Evolutionary conservation across 2,888 invertebrate genomes (phyloP).

Genomic region (Lissonota sp.): DNA sequence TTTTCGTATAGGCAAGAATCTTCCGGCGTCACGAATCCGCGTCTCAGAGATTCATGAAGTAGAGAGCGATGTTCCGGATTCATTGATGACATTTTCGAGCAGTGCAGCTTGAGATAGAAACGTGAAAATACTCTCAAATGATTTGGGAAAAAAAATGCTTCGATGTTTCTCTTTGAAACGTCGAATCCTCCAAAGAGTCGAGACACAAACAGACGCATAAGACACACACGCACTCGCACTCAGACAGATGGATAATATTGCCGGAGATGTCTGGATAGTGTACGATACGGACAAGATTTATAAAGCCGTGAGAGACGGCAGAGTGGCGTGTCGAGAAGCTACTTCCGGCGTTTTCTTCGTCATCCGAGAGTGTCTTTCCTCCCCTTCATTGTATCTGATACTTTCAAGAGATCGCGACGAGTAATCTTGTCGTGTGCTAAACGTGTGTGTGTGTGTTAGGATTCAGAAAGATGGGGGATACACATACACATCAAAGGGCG

Average conservation of each 20-base stretch:
- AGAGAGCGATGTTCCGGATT: not conserved
- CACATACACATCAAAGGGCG: constrained; percentile 29
- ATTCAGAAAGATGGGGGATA: constrained; percentile 17
- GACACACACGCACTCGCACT: not conserved
- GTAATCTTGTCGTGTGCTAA: constrained; percentile 42
- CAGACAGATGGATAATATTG: not conserved
- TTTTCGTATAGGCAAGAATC: constrained; percentile 22
- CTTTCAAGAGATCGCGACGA: constrained; percentile 66
- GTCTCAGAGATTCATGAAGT: constrained; percentile 5
- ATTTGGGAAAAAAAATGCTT: not conserved
- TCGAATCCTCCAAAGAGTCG: constrained; percentile 15
- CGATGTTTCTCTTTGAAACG: not conserved
- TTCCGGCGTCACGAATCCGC: constrained; percentile 24
- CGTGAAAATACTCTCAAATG: not conserved
- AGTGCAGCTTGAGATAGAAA: not conserved
- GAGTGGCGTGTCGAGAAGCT: constrained; percentile 73
- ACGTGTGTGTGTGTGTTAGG: constrained; percentile 52
- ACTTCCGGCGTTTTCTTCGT: constrained; percentile 72
- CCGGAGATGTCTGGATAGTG: constrained; percentile 38
- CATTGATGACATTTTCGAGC: not conserved
- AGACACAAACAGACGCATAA: not conserved
- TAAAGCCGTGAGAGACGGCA: constrained; percentile 23
- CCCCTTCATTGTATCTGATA: constrained; percentile 29
- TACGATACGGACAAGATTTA: constrained; percentile 30
- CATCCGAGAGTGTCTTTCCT: constrained; percentile 1